Base-by-base conservation (phyloP, 2,888 invertebrate species). In the Eledona agricola region DNA sequence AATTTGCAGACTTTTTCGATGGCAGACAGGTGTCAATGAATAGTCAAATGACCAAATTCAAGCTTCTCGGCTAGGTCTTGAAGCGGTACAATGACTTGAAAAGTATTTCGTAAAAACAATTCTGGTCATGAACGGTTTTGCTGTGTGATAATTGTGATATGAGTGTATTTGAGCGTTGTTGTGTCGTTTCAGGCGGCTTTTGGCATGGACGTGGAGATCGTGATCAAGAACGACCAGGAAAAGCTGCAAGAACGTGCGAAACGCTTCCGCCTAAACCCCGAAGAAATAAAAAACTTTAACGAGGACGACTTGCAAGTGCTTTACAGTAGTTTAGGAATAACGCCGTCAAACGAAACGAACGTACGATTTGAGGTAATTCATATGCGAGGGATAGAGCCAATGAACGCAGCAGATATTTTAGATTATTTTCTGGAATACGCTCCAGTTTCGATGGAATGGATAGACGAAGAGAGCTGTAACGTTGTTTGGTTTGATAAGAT, bases 361-460 rank as follows among this genome's bases (percentile, higher is more conserved):
- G 80, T 84, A 58, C 80, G 88, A 58, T 81, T 88, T 64, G 88
- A 91, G 73, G 84, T 88, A 10, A 75, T 93, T 32, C 88, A 91
- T 72, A 78, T 93, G 70, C 78, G 85, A 69, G 92, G 92, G 34
- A 84, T 88, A 1, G 83, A 87, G 63, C 83, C 87, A 19, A 84
- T 93, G 80, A 86, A 81, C 62, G 88, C 90, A 1, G 83, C 85
- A 70, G 90, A 93, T 72, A 82, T 93, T 35, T 87, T 91, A 71
- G 82, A 84, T 60, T 92, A 91, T 75, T 87, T 93, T 70, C 81
- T 83, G 71, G 86, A 87, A 60, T 89, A 86, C 72, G 84, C 84
- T 38, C 90, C 93, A n/a, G 78, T 84, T 5, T 84, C 84, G 4
- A 80, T 93, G 37, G 92, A 93, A 76, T 91, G 90, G 90, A 83